Evolutionary conservation across 1,140 invertebrate genomes (phyloP), one percentile per base, ranked within the genome.

Genomic region (Pseudomyrmex cubaensis): DNA sequence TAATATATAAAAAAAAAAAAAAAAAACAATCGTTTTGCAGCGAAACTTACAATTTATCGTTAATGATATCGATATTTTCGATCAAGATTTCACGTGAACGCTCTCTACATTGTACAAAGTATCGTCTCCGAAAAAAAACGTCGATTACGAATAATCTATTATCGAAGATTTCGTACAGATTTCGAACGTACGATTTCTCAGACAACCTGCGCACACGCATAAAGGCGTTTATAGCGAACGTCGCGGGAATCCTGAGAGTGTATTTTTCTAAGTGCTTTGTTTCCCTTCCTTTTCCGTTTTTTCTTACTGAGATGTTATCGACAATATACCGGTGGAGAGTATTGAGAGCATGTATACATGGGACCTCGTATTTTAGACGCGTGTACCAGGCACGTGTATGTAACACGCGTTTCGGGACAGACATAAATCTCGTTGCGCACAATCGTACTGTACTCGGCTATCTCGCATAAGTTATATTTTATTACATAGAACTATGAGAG

Each of bases 351-450:
- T 44, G 75, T 80, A 85, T 64, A 87, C 72, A 77, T 73, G 83
- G 83, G 84, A 89, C 87, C 87, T 84, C 80, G 85, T 76, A 87
- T 46, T 76, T 35, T 85, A 85, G 72, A 78, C 61, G 62, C 72
- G 74, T 83, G 67, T 46, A 83, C 22, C 62, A 69, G 35, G 25
- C 75, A 82, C 46, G 10, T 12, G 72, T 62, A 46, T 66, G 72
- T 78, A 77, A 56, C 75, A 78, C 20, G 70, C 85, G 83, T 61
- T 44, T 62, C 50, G 69, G 56, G 13, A 78, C 66, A 72, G 62
- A 70, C 67, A 59, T 82, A 63, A 78, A 87, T 87, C 84, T 87
- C 74, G 76, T 87, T 75, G 74, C 87, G 87, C 87, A 89, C 85
- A 89, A 85, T 76, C 54, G 63, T 87, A 83, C 83, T 67, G 57